Percentiles rank a stretch among this genome's conserved stretches.
phyloP scores from a whole-genome alignment of 2,888 invertebrate species.

The Coelogynopora nodosa region DNA sequence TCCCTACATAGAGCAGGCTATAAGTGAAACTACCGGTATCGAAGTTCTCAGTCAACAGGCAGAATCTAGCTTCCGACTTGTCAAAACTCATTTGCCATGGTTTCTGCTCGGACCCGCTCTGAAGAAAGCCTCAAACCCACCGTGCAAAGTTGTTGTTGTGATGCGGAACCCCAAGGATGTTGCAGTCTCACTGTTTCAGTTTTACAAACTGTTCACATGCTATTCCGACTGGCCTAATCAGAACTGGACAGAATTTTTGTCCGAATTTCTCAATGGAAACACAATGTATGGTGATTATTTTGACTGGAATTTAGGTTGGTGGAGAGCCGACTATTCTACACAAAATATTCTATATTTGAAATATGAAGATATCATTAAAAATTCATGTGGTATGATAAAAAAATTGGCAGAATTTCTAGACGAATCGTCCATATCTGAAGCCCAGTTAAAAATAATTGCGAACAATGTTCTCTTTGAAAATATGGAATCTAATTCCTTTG shows the following conservation, averaged over 20 bases:
- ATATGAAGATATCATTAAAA: slow-evolving; percentile 8
- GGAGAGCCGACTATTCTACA: neutral
- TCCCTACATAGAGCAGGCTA: neutral
- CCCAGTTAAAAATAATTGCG: neutral
- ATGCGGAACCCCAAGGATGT: slow-evolving; percentile 23
- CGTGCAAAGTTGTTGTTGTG: slow-evolving; percentile 4
- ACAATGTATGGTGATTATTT: slow-evolving; percentile 5
- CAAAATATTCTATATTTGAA: neutral
- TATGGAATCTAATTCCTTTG: neutral
- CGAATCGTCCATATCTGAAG: neutral
- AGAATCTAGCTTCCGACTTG: neutral
- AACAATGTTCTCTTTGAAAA: neutral
- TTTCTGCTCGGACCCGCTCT: neutral
- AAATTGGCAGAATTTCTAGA: neutral
- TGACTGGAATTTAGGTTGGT: neutral
- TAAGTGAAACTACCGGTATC: neutral
- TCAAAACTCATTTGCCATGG: slow-evolving; percentile 23
- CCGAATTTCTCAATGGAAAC: neutral
- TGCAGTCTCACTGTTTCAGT: neutral
- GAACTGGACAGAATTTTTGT: neutral
- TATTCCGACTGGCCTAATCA: neutral
- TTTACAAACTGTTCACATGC: neutral
- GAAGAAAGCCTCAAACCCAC: neutral
- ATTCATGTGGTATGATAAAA: neutral
- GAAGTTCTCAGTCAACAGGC: neutral